Conservation (phyloP, 2,888 invertebrate species). For the Craniophora ligustri region DNA sequence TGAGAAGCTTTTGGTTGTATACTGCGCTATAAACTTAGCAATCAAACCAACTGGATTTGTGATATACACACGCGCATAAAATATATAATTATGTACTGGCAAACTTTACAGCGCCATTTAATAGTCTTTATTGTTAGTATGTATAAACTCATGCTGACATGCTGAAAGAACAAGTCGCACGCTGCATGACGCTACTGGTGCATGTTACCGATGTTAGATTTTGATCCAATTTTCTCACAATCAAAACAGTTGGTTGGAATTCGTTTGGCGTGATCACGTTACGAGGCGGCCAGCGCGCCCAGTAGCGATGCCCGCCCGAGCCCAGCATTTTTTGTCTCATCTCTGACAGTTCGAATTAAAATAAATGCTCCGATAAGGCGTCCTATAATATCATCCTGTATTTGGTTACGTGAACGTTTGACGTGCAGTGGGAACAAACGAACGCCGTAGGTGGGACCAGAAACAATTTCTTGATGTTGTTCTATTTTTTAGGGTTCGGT, state of each 20-base stretch:
- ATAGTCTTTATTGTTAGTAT: too few relatives aligned
- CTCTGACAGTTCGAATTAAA: conserved; percentile 88
- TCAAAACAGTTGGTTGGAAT: conserved; percentile 52
- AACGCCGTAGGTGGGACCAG: conserved; percentile 82
- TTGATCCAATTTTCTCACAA: conserved; percentile 51
- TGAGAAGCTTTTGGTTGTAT: too few relatives aligned
- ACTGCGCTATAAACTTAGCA: too few relatives aligned
- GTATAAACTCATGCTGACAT: too few relatives aligned
- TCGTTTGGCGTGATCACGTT: conserved; percentile 66
- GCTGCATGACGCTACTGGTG: background rate
- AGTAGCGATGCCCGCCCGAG: conserved; percentile 76
- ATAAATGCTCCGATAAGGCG: conserved; percentile 87
- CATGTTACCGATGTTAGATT: conserved; percentile 10
- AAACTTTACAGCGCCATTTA: too few relatives aligned
- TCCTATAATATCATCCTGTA: conserved; percentile 85
- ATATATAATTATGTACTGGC: too few relatives aligned
- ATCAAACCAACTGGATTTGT: too few relatives aligned
- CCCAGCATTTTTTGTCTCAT: conserved; percentile 78
- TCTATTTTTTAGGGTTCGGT: conserved; percentile 48
- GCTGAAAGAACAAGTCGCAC: too few relatives aligned
- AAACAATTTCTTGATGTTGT: conserved; percentile 55
- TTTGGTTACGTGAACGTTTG: conserved; percentile 85
- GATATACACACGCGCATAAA: too few relatives aligned
- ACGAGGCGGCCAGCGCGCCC: conserved; percentile 68
- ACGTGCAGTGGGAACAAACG: conserved; percentile 77